Conservation (phyloP, 2,888 invertebrate species). For the Steinernema scapterisci region DNA sequence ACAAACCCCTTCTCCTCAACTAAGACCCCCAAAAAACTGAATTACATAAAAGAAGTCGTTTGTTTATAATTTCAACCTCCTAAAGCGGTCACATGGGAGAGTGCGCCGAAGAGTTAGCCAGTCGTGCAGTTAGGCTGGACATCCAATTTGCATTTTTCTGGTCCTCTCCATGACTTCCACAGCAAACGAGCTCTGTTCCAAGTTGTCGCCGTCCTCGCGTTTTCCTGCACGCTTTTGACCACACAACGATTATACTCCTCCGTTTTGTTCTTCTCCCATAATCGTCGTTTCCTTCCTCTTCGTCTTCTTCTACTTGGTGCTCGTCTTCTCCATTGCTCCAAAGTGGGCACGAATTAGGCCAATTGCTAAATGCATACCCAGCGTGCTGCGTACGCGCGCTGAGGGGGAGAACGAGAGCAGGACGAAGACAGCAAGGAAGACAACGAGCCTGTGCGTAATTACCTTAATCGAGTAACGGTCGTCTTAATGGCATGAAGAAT, state of each 20-base stretch:
- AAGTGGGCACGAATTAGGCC: slow-evolving; percentile 31
- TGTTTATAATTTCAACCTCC: slow-evolving; percentile 16
- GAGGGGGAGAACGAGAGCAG: not conserved
- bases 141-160: slow-evolving; percentile 23
- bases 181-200: not conserved
- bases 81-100: slow-evolving; percentile 15
- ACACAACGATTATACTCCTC: not conserved
- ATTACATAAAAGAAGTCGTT: slow-evolving; percentile 15
- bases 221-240: not conserved
- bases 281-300: not conserved
- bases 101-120: not conserved
- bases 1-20: not conserved
- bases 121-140: not conserved
- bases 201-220: not conserved
- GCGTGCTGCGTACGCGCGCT: too few species aligned
- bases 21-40: not conserved
- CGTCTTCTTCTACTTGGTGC: not conserved
- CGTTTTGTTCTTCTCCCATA: not conserved
- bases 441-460: slow-evolving; percentile 30
- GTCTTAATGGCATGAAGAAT: slow-evolving; percentile 28
- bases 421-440: not conserved
- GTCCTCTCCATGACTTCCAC: slow-evolving; percentile 14
- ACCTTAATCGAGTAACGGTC: slow-evolving; percentile 33
- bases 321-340: slow-evolving; percentile 7
- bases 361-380: slow-evolving; percentile 18